A percentile compares a stretch with the other conserved stretches of the same genome.
These are phyloP conservation scores for Augochlorella aurata DNA, from an alignment of 2,888 invertebrate genomes.

Conservation along the genomic window DNA sequence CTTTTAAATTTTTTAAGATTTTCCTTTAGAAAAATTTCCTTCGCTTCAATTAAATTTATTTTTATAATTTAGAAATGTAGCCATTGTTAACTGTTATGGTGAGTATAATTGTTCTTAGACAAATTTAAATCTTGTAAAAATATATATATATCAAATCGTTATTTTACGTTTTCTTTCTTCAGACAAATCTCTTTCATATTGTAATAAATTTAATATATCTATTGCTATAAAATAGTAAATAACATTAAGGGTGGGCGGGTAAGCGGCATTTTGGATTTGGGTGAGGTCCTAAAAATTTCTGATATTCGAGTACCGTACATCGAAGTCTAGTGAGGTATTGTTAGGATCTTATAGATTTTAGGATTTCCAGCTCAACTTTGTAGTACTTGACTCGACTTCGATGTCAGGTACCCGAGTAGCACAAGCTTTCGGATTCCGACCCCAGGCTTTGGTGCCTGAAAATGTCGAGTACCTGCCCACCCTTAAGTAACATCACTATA, in stretches of 20 bases:
- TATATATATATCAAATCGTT: not conserved
- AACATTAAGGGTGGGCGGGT: not conserved
- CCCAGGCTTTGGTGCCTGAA: no score
- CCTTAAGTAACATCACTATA: no score
- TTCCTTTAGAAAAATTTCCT: conserved; percentile 32
- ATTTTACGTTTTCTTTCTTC: not conserved
- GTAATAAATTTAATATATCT: not conserved
- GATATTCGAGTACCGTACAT: no score
- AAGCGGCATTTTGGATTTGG: no score
- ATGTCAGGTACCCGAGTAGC: no score
- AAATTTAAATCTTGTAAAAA: not conserved
- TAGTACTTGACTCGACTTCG: no score
- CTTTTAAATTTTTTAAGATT: conserved; percentile 29
- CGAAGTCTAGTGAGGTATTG: no score
- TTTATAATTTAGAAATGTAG: conserved; percentile 13
- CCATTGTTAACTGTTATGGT: conserved; percentile 13
- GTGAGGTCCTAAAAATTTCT: no score
- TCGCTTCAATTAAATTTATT: conserved; percentile 15
- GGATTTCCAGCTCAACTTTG: no score
- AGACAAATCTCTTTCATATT: not conserved
- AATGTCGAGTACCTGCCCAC: no score
- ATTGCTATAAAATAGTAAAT: not conserved
- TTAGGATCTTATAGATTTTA: no score
- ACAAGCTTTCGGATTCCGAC: no score
- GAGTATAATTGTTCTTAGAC: conserved; percentile 13